phyloP scores from a whole-genome alignment of 2,113 vertebrate species.

The Misgurnus anguillicaudatus region DNA sequence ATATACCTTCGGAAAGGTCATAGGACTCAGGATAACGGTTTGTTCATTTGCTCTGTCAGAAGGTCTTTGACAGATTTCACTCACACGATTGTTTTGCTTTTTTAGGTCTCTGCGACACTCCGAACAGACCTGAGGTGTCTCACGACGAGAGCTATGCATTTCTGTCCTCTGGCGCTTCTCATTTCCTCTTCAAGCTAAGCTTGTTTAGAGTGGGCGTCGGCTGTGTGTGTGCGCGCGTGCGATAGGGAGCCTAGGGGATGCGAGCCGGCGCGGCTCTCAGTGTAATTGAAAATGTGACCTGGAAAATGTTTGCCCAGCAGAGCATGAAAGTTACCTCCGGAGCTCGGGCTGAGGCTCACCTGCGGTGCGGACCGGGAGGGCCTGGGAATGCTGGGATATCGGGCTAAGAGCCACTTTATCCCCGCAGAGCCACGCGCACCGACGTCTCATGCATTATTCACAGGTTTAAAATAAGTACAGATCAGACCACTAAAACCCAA shows the following conservation, averaged over 20 bases:
- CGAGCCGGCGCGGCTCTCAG: conserved; percentile 66
- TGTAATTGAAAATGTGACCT: conserved; percentile 85
- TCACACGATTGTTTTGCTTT: conserved; percentile 3
- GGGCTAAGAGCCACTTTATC: conserved; percentile 75
- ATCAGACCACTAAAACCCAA: conserved; percentile 61
- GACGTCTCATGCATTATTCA: conserved; percentile 76
- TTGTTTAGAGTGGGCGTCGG: conserved; percentile 57
- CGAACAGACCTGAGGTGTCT: conserved; percentile 35
- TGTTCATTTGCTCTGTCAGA: conserved; percentile 1
- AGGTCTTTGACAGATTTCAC: conserved; percentile 26
- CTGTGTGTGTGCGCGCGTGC: conserved; percentile 62
- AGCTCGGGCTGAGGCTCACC: conserved; percentile 67
- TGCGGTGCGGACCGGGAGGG: conserved; percentile 68
- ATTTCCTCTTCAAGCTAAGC: conserved; percentile 42
- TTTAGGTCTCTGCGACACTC: neutral
- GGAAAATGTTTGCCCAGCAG: conserved; percentile 81
- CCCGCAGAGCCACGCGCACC: conserved; percentile 60
- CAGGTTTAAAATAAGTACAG: conserved; percentile 66
- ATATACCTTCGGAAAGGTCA: conserved; percentile 29
- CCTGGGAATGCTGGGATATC: conserved; percentile 62
- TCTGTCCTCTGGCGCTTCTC: conserved; percentile 20
- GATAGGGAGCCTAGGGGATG: conserved; percentile 46
- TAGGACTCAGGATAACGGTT: neutral
- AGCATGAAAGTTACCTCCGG: conserved; percentile 83
- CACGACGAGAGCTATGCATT: conserved; percentile 22